Conservation (phyloP, 2,797 vertebrate genomes). For the Sciaenops ocellatus region DNA sequence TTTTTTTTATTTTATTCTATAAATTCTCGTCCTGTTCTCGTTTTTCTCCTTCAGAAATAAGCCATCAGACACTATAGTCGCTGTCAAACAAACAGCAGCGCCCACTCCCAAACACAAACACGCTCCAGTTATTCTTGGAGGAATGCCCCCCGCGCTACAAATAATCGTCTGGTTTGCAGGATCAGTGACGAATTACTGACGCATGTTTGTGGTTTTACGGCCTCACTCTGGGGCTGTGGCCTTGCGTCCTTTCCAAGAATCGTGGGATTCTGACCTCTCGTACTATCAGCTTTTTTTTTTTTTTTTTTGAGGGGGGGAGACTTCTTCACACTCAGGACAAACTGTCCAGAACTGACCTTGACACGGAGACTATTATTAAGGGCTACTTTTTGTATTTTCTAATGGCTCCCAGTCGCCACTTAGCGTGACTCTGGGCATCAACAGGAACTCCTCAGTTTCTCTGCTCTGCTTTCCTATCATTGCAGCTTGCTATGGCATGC, state of each 20-base stretch:
- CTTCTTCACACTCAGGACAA: not conserved
- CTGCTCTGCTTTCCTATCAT: no score
- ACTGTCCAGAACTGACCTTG: constrained; percentile 30
- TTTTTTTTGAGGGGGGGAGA: constrained; percentile 16
- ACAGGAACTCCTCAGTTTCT: constrained; percentile 34
- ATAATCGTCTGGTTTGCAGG: constrained; percentile 79
- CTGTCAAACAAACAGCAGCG: constrained; percentile 11
- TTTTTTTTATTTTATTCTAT: not conserved
- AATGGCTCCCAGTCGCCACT: constrained; percentile 22
- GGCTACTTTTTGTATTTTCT: constrained; percentile 18
- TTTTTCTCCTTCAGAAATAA: constrained; percentile 22
- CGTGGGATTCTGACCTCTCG: constrained; percentile 52
- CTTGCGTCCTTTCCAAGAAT: constrained; percentile 52
- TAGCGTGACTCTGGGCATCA: constrained; percentile 10
- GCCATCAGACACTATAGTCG: not conserved
- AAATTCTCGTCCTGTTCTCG: not conserved
- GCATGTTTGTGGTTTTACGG: constrained; percentile 82
- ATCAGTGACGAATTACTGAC: constrained; percentile 81
- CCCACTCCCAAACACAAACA: constrained; percentile 63
- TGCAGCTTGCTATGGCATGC: not conserved
- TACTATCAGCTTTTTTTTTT: constrained; percentile 19
- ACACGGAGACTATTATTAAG: constrained; percentile 10
- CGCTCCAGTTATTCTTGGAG: constrained; percentile 72
- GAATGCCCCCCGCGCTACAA: constrained; percentile 70
- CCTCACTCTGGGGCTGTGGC: constrained; percentile 62